Percentiles rank a stretch among this genome's conserved stretches.
These are phyloP conservation scores for Epinephelus cyanopodus DNA, from an alignment of 2,113 vertebrate species.

Conservation along the genomic window DNA sequence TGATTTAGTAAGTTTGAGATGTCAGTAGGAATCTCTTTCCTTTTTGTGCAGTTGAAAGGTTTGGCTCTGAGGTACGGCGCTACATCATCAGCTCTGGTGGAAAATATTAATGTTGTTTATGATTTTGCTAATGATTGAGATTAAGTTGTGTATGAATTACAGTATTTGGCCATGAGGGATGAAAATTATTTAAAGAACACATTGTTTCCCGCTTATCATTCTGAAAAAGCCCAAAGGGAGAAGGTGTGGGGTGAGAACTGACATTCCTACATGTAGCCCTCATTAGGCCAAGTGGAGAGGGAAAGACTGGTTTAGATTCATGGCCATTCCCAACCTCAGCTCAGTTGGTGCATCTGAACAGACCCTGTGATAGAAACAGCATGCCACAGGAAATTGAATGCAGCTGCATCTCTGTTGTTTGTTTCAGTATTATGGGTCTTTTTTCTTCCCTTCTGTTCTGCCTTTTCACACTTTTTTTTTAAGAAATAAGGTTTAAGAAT, in stretches of 20 bases:
- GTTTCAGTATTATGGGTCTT: conserved; percentile 51
- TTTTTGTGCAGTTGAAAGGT: conserved; percentile 6
- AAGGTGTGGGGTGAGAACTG: conserved; percentile 68
- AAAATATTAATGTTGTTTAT: conserved; percentile 42
- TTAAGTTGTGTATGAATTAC: conserved; percentile 18
- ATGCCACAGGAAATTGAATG: conserved; percentile 79
- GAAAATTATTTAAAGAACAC: conserved; percentile 25
- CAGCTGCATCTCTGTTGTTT: conserved; percentile 76
- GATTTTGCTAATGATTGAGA: conserved; percentile 30
- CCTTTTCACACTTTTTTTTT: conserved; percentile 38
- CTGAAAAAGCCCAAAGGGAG: conserved; percentile 42
- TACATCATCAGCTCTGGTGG: conserved; percentile 11
- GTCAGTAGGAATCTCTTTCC: conserved; percentile 10
- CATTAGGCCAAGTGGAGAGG: conserved; percentile 67
- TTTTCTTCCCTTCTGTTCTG: neutral
- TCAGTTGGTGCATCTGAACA: conserved; percentile 70
- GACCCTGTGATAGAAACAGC: conserved; percentile 78
- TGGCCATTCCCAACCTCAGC: conserved; percentile 67
- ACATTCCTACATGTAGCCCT: conserved; percentile 67
- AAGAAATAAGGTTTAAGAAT: neutral
- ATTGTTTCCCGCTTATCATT: conserved; percentile 39
- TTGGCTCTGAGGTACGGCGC: neutral
- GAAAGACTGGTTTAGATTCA: conserved; percentile 77
- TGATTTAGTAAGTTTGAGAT: conserved; percentile 35
- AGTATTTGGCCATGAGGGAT: conserved; percentile 2